Percentiles rank a stretch among this genome's conserved stretches.
Conservation (phyloP, 2,797 vertebrate genomes). For the Octomys mimax region DNA sequence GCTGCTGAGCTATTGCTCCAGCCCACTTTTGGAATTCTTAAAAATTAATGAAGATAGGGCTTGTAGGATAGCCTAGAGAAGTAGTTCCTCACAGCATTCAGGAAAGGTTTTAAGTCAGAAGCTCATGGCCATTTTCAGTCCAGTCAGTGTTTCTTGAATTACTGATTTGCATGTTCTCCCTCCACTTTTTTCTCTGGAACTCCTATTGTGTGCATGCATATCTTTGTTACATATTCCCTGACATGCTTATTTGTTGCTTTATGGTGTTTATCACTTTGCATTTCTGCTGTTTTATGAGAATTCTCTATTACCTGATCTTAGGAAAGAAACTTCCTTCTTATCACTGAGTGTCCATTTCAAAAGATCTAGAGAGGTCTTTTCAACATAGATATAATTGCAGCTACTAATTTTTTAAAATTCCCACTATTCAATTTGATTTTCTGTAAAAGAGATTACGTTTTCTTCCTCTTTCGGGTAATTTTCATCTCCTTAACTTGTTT, state of each 20-base stretch:
- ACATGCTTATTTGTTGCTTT: background rate
- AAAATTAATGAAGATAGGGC: background rate
- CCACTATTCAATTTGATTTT: background rate
- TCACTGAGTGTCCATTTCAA: background rate
- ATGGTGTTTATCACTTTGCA: background rate
- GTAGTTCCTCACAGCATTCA: background rate
- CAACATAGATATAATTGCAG: background rate
- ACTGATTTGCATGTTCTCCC: background rate
- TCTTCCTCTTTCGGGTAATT: background rate
- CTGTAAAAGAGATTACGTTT: background rate
- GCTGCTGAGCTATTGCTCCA: no score
- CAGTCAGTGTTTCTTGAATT: background rate
- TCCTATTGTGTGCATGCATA: background rate
- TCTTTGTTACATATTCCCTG: background rate
- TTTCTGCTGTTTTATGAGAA: background rate
- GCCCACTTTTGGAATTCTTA: conserved; percentile 9
- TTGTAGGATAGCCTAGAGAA: background rate
- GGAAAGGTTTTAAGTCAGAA: background rate
- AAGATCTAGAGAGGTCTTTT: background rate
- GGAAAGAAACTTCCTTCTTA: background rate
- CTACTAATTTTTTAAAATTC: background rate
- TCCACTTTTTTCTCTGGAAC: conserved; percentile 19
- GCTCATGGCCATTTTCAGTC: background rate
- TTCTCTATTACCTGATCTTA: background rate
- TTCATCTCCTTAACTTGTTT: background rate